Base-by-base conservation (phyloP, 2,888 invertebrate genomes). In the Slavum lentiscoides region DNA sequence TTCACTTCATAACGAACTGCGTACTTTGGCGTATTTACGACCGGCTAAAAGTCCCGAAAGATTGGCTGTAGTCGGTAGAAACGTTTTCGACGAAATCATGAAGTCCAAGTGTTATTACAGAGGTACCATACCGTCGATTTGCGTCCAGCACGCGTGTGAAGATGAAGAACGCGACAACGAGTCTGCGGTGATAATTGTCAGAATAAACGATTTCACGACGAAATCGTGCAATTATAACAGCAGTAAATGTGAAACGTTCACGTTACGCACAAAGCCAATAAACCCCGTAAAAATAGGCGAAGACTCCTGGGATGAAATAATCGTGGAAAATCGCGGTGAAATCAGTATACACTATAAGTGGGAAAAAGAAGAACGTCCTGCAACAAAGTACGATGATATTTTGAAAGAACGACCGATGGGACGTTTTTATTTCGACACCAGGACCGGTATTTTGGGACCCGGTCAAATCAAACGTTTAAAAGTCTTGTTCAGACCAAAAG, bases 341-440 rank as follows among this genome's bases (percentile, higher is more conserved):
- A 70, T 70, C 11, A 68, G 43, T 37, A 13, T 80, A 7, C 21
- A n/a, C 11, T 80, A 80, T 11, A 61, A 70, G 39, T 80, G 77
- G 77, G 11, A 19, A 39, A 64, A 64, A 53, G 21, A 64, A 64
- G 70, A 80, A 21, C 13, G 19, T 7, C 17, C 2, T 2, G 23
- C 66, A 5, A 67, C 67, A 39, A 43, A 58, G 23, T 70, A 70
- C 19, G 62, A 62, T 70, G 1, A 17, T 23, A 53, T 70, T 55
- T 61, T 61, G 39, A 69, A 69, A 30, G 13, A 68, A 49, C 59
- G 30, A 17, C 53, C 17, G 17, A 21, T 37, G 8, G 49, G 21
- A 21, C 9, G 30, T 64, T 76, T 76, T 76, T 80, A 64, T 55
- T 80, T 80, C 55, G 77, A 80, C 13, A 70, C 61, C 3, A 70